Evolutionary conservation across 2,888 invertebrate genomes (phyloP), one percentile per base, ranked within the genome.

Genomic region (Lasius platythorax): DNA sequence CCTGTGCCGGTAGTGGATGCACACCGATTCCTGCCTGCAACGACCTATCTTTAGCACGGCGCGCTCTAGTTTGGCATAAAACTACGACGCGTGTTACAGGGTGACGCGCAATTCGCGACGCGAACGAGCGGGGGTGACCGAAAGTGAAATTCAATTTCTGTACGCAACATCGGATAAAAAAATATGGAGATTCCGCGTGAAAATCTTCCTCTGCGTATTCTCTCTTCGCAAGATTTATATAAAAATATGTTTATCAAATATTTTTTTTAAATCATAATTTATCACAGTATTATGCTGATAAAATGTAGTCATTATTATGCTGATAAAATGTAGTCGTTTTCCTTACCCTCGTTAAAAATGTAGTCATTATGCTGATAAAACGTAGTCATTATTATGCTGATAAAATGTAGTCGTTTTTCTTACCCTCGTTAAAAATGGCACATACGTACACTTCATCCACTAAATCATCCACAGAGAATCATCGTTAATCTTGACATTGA

Each of bases 11-110:
- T 87, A 84, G 73, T 84, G 86, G 88, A 87, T 85, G 86, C 87
- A 90, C 89, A 84, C 78, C 85, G 86, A 89, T 91, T 78, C 74
- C 68, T 72, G 82, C 78, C 73, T 85, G 70, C 87, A 53, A 56
- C 85, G 79, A 88, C 91, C 93, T 93, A 93, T 93, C 91, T 93
- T 93, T 93, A 93, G 93, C 89, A 89, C 83, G 83, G 84, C 67
- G 83, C 75, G 88, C 78, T 89, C 91, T 87, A 86, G 84, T 91
- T 91, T 91, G 88, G 87, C 87, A 88, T 85, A 81, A 79, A 85
- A 86, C 76, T 67, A 85, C 37, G 46, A 68, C 56, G 33, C 23
- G 53, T 58, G 46, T 74, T 78, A 74, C 30, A 37, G 50, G 37
- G 53, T 43, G 75, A 75, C 74, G 79, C 73, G 4, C 64, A 74